Evolutionary conservation across 1,140 invertebrate species (phyloP), one percentile per base, ranked within the genome.

Genomic region (Drosophila subpulchrella): DNA sequence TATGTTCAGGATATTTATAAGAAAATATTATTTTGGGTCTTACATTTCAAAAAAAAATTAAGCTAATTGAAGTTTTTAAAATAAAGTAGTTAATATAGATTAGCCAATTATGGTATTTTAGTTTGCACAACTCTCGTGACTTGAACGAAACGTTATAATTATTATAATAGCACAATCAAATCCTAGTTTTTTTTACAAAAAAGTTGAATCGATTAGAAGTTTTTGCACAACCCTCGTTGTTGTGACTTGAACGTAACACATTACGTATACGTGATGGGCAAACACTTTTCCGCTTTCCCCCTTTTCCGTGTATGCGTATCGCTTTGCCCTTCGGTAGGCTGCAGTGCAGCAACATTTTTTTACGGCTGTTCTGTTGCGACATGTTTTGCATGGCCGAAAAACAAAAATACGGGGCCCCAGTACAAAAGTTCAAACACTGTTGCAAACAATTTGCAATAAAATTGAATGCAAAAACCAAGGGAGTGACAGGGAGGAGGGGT

Each of bases 401-500:
- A 58, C 24, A 67, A 36, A 68, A 47, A 66, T 15, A 47, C 13
- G 50, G 3, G 32, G 20, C 39, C 24, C 32, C 6, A 2, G 57
- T 46, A 51, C 12, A 36, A 71, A 59, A 66, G 65, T 67, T 58
- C 67, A 75, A 75, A 79, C 44, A 71, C 63, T 71, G 71, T 73
- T 79, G 83, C 66, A 73, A 86, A 88, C 82, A 88, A 88, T 86
- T 88, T 86, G 78, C 83, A 86, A 86, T 86, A 88, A 88, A 86
- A 88, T 78, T 88, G 82, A 75, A 76, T 76, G 73, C 73, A 51
- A 58, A 80, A 36, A 24, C 48, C 42, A 38, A 58, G 17, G 20
- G 42, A 67, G n/a, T 0, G 41, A 20, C 41, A 44, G 27, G n/a
- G 10, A 5, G 11, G 24, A 24, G 17, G 2, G 12, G n/a, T 4